These are phyloP conservation scores for Montipora sp. DNA, from an alignment of 64 coral and sea anemone species.

Conservation along the genomic window DNA sequence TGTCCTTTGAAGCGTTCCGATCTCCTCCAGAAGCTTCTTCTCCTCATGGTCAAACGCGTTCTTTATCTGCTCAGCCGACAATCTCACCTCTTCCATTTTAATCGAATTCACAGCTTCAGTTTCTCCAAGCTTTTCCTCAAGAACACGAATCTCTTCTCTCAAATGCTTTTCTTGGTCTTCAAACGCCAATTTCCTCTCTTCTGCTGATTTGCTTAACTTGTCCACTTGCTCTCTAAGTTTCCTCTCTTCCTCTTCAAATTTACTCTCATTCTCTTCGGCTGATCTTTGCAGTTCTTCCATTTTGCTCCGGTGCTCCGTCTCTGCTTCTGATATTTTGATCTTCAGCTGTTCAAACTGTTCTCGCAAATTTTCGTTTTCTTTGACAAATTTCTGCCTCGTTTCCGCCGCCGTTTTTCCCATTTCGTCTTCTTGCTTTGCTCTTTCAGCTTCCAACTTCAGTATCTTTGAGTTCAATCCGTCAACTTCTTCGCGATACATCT, in stretches of 20 bases:
- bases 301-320: constrained; percentile 33
- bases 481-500: not conserved
- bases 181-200: constrained; percentile 43
- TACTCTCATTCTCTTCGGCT: constrained; percentile 47
- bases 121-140: constrained; percentile 79
- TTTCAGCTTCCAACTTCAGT: not conserved
- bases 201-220: constrained; percentile 1
- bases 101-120: constrained; percentile 58
- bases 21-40: constrained; percentile 53
- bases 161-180: constrained; percentile 38
- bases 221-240: constrained; percentile 25
- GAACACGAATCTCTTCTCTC: constrained; percentile 36
- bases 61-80: constrained; percentile 59
- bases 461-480: constrained; percentile 29
- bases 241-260: constrained; percentile 29
- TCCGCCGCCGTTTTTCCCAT: not conserved
- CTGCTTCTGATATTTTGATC: constrained; percentile 29
- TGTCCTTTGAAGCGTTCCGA: constrained; percentile 14
- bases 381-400: constrained; percentile 17
- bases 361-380: constrained; percentile 3
- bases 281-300: constrained; percentile 56
- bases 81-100: constrained; percentile 61
- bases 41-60: constrained; percentile 61
- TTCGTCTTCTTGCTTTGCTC: not conserved
- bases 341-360: constrained; percentile 40